phyloP scores from a whole-genome alignment of 2,888 invertebrate genomes.

The Caenorhabditis macrosperma region DNA sequence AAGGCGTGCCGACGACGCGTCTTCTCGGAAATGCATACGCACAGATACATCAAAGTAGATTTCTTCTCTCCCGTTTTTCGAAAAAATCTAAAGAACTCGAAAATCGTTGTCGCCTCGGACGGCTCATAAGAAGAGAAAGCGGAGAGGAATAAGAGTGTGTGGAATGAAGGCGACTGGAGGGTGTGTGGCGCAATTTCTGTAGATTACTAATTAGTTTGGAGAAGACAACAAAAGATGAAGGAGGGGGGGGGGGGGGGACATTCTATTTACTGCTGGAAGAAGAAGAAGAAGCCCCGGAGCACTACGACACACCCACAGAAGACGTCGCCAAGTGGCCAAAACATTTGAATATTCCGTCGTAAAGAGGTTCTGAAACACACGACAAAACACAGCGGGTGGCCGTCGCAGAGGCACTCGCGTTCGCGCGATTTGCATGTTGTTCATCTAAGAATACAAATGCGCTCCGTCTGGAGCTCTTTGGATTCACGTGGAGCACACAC shows the following conservation, averaged over 20 bases:
- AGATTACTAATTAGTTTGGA: conserved; percentile 56
- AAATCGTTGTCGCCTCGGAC: not conserved
- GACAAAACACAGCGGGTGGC: conserved; percentile 24
- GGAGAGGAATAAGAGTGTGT: conserved; percentile 2
- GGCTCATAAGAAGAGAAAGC: conserved; percentile 9
- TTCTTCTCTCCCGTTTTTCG: conserved; percentile 25
- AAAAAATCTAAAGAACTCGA: conserved; percentile 15
- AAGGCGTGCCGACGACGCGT: conserved; percentile 4
- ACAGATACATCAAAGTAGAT: conserved; percentile 47
- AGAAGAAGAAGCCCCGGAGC: conserved; percentile 17
- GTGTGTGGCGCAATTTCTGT: conserved; percentile 35
- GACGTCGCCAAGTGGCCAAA: conserved; percentile 30
- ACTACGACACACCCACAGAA: conserved; percentile 1
- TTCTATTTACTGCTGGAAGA: conserved; percentile 28
- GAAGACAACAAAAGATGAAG: conserved; percentile 17
- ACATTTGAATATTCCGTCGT: conserved; percentile 48
- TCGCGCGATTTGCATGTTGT: conserved; percentile 34
- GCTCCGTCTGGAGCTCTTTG: not conserved
- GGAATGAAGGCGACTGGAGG: not conserved
- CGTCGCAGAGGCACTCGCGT: not conserved
- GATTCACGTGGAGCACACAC: conserved; percentile 15
- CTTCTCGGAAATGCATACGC: conserved; percentile 47
- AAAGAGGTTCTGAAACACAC: conserved; percentile 28
- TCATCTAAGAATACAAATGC: not conserved
- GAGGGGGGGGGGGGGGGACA: conserved; percentile 1